A percentile compares a stretch with the other conserved stretches of the same genome.
These are phyloP conservation scores for Cossypha polioptera DNA, from an alignment of 2,797 vertebrate genomes.

Conservation along the genomic window DNA sequence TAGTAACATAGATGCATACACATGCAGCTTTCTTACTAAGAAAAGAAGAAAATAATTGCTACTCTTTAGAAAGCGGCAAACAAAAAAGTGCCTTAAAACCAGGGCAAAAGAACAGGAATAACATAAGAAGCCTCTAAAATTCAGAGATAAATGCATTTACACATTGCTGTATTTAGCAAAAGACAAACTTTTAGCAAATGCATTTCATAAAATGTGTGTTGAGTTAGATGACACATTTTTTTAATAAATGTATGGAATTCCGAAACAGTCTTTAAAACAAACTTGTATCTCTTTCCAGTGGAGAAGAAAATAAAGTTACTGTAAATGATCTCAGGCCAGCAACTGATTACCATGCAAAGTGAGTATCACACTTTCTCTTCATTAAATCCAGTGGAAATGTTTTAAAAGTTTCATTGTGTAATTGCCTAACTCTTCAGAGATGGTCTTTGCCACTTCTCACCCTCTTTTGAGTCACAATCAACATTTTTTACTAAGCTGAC, in stretches of 20 bases:
- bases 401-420: background rate
- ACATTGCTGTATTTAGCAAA: background rate
- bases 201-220: background rate
- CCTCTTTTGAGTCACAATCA: background rate
- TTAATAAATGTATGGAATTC: background rate
- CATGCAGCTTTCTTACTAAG: background rate
- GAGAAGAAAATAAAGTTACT: slow-evolving; percentile 88
- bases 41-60: background rate
- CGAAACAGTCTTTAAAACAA: background rate
- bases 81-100: background rate
- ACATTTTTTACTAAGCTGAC: background rate
- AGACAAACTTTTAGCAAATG: background rate
- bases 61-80: background rate
- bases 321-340: slow-evolving; percentile 94
- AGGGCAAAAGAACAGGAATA: background rate
- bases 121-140: background rate
- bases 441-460: background rate
- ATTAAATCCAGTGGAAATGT: background rate
- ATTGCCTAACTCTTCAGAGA: background rate
- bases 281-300: slow-evolving; percentile 72
- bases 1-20: background rate
- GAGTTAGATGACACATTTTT: background rate
- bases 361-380: slow-evolving; percentile 22
- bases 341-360: slow-evolving; percentile 95
- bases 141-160: background rate